Conservation (phyloP, 2,888 invertebrate genomes). For the Rhorus exstirpatorius region DNA sequence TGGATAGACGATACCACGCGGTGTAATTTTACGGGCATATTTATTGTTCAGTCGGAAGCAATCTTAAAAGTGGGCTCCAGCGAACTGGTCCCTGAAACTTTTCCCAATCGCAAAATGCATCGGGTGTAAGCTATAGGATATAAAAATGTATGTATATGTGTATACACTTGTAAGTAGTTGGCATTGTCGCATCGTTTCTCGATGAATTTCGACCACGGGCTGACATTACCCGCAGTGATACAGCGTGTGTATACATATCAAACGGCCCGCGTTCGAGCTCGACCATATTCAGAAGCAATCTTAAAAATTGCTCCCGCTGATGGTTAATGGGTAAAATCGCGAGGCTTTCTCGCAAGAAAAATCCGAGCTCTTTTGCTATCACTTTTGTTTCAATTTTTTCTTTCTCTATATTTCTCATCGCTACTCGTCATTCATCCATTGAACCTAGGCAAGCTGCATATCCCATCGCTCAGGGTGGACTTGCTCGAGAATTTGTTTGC, state of each 20-base stretch:
- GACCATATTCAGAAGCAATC: constrained; percentile 77
- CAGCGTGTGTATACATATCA: constrained; percentile 1
- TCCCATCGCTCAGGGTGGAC: constrained; percentile 44
- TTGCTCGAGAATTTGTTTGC: constrained; percentile 50
- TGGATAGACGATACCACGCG: too few relatives aligned
- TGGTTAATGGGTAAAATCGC: background rate
- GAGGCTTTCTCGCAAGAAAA: constrained; percentile 53
- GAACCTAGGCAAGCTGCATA: constrained; percentile 52
- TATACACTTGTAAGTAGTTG: background rate
- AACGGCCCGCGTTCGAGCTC: constrained; percentile 34
- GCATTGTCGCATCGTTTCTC: constrained; percentile 35
- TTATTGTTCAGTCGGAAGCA: constrained; percentile 75
- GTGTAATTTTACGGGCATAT: constrained; percentile 1
- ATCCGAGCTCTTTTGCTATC: constrained; percentile 18
- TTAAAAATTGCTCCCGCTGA: constrained; percentile 79
- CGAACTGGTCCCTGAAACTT: constrained; percentile 24
- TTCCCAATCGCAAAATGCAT: constrained; percentile 61
- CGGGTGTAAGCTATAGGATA: constrained; percentile 9
- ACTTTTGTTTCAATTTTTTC: background rate
- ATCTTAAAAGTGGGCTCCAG: constrained; percentile 79
- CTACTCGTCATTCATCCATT: constrained; percentile 31
- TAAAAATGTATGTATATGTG: background rate
- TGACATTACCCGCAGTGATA: constrained; percentile 25
- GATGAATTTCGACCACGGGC: constrained; percentile 42
- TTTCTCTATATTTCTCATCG: constrained; percentile 21